phyloP scores from a whole-genome alignment of 2,888 invertebrate species.

The Pilophorus perplexus region DNA sequence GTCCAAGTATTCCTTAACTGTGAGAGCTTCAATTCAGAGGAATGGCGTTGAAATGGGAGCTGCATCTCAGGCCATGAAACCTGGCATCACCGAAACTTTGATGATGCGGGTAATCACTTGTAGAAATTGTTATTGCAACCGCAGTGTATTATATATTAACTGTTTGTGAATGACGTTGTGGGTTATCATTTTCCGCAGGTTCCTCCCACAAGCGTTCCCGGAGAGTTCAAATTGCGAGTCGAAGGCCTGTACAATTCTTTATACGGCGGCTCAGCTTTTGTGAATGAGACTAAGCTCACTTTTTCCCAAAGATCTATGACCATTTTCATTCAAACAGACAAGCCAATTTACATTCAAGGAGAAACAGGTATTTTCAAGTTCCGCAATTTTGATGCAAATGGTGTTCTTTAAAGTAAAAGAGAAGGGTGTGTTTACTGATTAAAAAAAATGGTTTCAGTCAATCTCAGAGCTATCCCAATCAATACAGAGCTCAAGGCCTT shows the following conservation, averaged over 20 bases:
- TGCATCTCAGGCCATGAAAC: conserved; percentile 75
- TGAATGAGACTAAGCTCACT: conserved; percentile 78
- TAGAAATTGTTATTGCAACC: background rate
- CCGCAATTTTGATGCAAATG: background rate
- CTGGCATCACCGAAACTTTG: conserved; percentile 81
- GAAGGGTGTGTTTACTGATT: background rate
- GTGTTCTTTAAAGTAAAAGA: background rate
- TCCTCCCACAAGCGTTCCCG: conserved; percentile 77
- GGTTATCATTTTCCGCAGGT: conserved; percentile 57
- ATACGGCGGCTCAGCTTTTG: conserved; percentile 82
- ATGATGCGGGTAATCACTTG: conserved; percentile 72
- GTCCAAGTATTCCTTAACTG: conserved; percentile 74
- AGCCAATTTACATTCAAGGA: conserved; percentile 91
- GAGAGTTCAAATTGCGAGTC: conserved; percentile 78
- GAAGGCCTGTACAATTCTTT: conserved; percentile 77
- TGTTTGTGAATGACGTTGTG: background rate
- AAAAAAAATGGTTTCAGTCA: too few relatives aligned
- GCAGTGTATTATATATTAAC: background rate
- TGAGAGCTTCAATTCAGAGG: conserved; percentile 83
- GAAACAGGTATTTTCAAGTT: conserved; percentile 63
- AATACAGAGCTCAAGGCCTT: conserved; percentile 88
- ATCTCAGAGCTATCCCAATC: conserved; percentile 88
- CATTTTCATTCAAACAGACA: conserved; percentile 91
- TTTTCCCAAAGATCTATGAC: conserved; percentile 92
- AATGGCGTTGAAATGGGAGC: conserved; percentile 87